A percentile compares a stretch with the other conserved stretches of the same genome.
These are phyloP conservation scores for Temnothorax curvispinosus DNA, from an alignment of 1,140 invertebrate genomes.

Conservation along the genomic window DNA sequence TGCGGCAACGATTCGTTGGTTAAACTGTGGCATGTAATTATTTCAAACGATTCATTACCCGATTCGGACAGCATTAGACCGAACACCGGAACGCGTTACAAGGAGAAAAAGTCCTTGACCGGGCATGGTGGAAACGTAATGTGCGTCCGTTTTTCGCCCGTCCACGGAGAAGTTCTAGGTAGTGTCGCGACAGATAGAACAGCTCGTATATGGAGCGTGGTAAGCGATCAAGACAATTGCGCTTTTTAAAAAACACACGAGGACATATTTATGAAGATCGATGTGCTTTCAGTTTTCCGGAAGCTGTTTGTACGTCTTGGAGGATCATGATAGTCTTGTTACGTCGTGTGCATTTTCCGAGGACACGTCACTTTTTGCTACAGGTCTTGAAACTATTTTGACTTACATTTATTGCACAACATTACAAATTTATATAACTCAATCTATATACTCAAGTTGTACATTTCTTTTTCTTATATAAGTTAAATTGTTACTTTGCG, in stretches of 20 bases:
- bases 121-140: slow-evolving; percentile 88
- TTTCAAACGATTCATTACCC: slow-evolving; percentile 64
- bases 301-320: slow-evolving; percentile 87
- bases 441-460: background rate
- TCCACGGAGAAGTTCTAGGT: slow-evolving; percentile 86
- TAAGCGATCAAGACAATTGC: slow-evolving; percentile 80
- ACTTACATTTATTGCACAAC: background rate
- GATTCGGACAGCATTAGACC: slow-evolving; percentile 27
- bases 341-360: slow-evolving; percentile 87
- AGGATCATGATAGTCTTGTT: slow-evolving; percentile 86
- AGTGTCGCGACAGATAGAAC: slow-evolving; percentile 89
- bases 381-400: slow-evolving; percentile 78
- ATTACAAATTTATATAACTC: background rate
- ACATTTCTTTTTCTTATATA: background rate
- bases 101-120: slow-evolving; percentile 76
- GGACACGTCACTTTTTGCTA: slow-evolving; percentile 85
- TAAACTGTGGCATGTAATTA: slow-evolving; percentile 89
- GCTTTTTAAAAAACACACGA: background rate
- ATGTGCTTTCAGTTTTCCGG: slow-evolving; percentile 82
- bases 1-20: slow-evolving; percentile 91
- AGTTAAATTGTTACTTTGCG: background rate
- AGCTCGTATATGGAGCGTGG: slow-evolving; percentile 88
- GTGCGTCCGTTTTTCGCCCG: slow-evolving; percentile 87
- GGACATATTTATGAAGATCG: background rate
- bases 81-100: slow-evolving; percentile 52